Percentiles rank a stretch among this genome's conserved stretches.
These are phyloP conservation scores for Hyla sarda DNA, from an alignment of 2,113 vertebrate species.

Conservation along the genomic window DNA sequence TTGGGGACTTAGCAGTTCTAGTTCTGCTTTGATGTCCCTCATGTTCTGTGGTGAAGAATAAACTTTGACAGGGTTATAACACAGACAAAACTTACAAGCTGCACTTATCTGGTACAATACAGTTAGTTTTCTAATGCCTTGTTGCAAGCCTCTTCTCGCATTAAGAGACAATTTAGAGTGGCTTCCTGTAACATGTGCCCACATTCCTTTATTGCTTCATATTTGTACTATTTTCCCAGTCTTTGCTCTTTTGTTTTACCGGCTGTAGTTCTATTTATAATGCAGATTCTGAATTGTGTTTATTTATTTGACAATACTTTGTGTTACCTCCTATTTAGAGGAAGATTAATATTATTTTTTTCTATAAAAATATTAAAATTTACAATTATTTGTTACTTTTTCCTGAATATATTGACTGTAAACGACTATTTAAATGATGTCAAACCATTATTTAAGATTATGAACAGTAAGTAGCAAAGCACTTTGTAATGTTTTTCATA, in stretches of 20 bases:
- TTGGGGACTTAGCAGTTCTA: background rate
- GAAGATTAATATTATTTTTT: conserved; percentile 42
- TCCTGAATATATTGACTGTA: background rate
- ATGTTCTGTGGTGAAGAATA: background rate
- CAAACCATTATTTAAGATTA: background rate
- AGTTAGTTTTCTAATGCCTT: conserved; percentile 18
- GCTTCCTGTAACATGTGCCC: background rate
- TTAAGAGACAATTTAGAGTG: background rate
- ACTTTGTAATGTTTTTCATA: too few relatives aligned
- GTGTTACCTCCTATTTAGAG: conserved; percentile 39
- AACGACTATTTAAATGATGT: background rate
- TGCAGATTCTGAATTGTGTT: conserved; percentile 36
- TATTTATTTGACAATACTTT: conserved; percentile 50
- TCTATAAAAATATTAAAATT: conserved; percentile 17
- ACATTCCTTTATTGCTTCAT: conserved; percentile 20
- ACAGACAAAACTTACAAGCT: conserved; percentile 1
- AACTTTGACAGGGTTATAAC: conserved; percentile 4
- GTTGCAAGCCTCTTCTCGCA: background rate
- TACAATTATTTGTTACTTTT: conserved; percentile 33
- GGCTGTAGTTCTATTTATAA: conserved; percentile 53
- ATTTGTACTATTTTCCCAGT: background rate
- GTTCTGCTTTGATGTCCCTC: background rate
- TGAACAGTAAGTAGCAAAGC: background rate
- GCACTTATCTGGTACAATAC: conserved; percentile 38
- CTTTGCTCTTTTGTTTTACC: conserved; percentile 8